These are phyloP conservation scores for Muscicapa comitata DNA, from an alignment of 2,797 vertebrate genomes.

Conservation along the genomic window DNA sequence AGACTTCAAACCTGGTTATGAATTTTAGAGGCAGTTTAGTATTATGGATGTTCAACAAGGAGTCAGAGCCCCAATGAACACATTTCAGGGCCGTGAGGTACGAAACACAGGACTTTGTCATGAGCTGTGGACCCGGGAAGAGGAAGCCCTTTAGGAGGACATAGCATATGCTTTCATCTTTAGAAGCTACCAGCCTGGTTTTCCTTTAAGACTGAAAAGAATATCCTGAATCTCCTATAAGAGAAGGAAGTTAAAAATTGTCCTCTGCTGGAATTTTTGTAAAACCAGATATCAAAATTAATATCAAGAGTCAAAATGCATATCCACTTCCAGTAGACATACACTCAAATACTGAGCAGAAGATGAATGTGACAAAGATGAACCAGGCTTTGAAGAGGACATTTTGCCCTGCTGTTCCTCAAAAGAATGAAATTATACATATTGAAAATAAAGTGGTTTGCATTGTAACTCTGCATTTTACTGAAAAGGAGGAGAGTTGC, in stretches of 20 bases:
- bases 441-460: not conserved
- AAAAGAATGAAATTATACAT: not conserved
- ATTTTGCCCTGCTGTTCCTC: not conserved
- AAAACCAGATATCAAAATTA: not conserved
- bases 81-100: not conserved
- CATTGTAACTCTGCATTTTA: not conserved
- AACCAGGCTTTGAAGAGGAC: not conserved
- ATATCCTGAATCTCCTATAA: not conserved
- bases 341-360: not conserved
- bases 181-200: not conserved
- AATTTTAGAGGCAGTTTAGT: not conserved
- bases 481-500: not conserved
- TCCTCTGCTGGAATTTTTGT: not conserved
- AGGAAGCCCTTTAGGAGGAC: not conserved
- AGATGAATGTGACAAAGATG: not conserved
- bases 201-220: not conserved
- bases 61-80: not conserved
- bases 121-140: not conserved
- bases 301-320: not conserved
- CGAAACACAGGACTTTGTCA: not conserved
- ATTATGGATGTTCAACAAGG: not conserved
- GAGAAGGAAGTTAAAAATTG: not conserved
- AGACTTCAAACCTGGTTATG: not conserved
- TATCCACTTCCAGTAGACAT: not conserved
- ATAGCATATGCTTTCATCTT: not conserved